phyloP scores from a whole-genome alignment of 2,797 vertebrate species.

The Perodicticus potto region DNA sequence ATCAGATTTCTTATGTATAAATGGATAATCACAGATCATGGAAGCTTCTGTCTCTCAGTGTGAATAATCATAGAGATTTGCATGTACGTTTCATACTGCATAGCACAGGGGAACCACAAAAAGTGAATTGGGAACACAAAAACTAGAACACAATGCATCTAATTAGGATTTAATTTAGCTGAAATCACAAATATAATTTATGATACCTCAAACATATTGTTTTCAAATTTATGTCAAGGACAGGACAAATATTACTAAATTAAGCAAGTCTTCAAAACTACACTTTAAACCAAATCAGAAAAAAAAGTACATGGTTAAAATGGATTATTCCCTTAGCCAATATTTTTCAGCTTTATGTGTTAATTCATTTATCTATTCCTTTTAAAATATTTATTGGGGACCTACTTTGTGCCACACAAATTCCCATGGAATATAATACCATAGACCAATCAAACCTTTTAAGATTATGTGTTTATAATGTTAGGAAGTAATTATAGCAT shows the following conservation, averaged over 20 bases:
- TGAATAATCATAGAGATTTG: constrained; percentile 67
- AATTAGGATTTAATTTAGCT: constrained; percentile 71
- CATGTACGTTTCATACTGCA: constrained; percentile 67
- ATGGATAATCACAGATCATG: constrained; percentile 64
- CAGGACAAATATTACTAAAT: constrained; percentile 46
- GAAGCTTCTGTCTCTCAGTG: constrained; percentile 12
- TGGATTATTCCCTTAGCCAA: not conserved
- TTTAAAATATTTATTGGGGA: not conserved
- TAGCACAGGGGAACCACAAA: constrained; percentile 51
- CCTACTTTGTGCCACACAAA: not conserved
- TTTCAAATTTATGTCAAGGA: constrained; percentile 71
- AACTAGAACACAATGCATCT: not conserved
- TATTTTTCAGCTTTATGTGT: not conserved
- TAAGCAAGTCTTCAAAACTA: constrained; percentile 32
- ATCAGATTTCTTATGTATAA: constrained; percentile 73
- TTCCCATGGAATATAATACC: not conserved
- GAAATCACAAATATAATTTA: constrained; percentile 43
- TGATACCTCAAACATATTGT: constrained; percentile 52
- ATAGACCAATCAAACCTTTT: not conserved
- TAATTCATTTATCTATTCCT: not conserved
- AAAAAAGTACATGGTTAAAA: not conserved
- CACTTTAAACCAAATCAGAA: constrained; percentile 50
- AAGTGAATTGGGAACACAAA: constrained; percentile 61
- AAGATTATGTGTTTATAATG: not conserved
- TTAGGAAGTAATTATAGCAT: not conserved